phyloP scores from a whole-genome alignment of 2,113 vertebrate species.

The Ardeotis arabs region DNA sequence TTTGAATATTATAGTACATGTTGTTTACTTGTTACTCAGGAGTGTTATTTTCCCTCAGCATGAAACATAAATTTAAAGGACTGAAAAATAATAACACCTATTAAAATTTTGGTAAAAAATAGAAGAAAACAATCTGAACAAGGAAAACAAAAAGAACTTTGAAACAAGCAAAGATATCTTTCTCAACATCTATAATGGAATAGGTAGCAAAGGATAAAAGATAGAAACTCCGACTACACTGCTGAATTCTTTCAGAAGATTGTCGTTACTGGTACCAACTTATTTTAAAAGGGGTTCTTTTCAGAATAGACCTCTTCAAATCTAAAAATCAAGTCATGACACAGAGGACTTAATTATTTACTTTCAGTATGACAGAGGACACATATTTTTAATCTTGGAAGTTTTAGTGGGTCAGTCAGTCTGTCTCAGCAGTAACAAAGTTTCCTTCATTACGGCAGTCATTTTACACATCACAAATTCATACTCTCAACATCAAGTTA shows the following conservation, averaged over 20 bases:
- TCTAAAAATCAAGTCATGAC: conserved; percentile 33
- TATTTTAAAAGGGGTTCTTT: not conserved
- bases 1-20: not conserved
- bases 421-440: not conserved
- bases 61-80: not conserved
- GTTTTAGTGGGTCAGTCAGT: not conserved
- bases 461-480: not conserved
- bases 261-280: not conserved
- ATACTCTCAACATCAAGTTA: not conserved
- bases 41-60: not conserved
- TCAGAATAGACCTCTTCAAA: conserved; percentile 35
- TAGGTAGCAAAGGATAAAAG: not conserved
- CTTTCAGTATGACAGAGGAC: conserved; percentile 1
- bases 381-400: not conserved
- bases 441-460: not conserved
- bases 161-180: conserved; percentile 17
- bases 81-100: not conserved
- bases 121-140: not conserved
- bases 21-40: conserved; percentile 35
- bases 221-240: not conserved
- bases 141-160: conserved; percentile 28
- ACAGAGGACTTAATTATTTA: conserved; percentile 1
- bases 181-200: not conserved
- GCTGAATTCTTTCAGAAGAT: conserved; percentile 16
- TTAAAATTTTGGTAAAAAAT: not conserved